Percentiles rank a stretch among this genome's conserved stretches.
These are phyloP conservation scores for Meiosimyza platycephala DNA, from an alignment of 2,888 invertebrate genomes.

Conservation along the genomic window DNA sequence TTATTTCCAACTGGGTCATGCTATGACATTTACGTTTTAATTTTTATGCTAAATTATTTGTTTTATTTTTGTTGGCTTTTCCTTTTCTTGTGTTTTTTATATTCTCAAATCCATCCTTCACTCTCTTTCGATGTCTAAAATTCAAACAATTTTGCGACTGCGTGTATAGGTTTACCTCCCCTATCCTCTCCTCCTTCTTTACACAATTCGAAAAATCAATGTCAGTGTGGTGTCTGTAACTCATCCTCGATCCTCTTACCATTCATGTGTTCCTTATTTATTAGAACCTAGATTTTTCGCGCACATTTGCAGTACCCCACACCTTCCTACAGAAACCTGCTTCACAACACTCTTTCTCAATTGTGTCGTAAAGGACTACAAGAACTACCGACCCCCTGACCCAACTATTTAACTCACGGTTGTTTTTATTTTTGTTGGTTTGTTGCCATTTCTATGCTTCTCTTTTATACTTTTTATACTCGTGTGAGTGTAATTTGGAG, in stretches of 20 bases:
- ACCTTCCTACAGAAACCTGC: too few relatives aligned
- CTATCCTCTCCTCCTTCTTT: not conserved
- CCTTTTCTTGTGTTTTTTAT: not conserved
- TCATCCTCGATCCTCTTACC: not conserved
- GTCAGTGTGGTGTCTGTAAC: slow-evolving; percentile 6
- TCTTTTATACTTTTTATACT: slow-evolving; percentile 9
- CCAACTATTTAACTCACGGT: slow-evolving; percentile 32
- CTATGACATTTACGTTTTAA: too few relatives aligned
- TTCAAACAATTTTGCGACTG: not conserved
- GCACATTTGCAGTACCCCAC: too few relatives aligned
- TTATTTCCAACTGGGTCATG: too few relatives aligned
- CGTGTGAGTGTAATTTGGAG: not conserved
- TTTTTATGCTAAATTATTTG: not conserved
- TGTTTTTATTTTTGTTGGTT: not conserved
- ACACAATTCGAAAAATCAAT: not conserved
- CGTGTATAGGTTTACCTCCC: not conserved
- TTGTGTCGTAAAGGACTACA: not conserved
- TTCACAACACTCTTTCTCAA: not conserved
- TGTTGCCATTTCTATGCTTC: slow-evolving; percentile 39
- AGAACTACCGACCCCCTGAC: slow-evolving; percentile 39
- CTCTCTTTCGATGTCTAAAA: not conserved
- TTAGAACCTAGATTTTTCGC: too few relatives aligned
- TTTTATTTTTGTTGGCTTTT: slow-evolving; percentile 4
- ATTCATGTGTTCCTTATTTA: too few relatives aligned
- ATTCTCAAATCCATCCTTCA: not conserved